A percentile compares a stretch with the other conserved stretches of the same genome.
Evolutionary conservation across 2,797 vertebrate species (phyloP).

Genomic region (Cynodonichthys magdalenae): DNA sequence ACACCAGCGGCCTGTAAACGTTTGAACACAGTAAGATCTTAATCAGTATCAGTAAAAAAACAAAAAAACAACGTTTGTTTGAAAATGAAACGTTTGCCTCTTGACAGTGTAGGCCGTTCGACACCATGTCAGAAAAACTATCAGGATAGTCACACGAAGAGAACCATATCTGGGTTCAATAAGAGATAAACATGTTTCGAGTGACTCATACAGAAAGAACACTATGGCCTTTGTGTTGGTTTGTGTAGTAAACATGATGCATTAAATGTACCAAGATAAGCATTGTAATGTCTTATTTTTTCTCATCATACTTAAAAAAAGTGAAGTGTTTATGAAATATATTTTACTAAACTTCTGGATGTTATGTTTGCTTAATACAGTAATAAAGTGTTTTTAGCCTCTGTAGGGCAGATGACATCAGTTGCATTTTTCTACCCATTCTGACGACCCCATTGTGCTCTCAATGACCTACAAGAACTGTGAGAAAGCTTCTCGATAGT

Average conservation of each 20-base stretch:
- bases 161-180: slow-evolving; percentile 14
- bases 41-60: slow-evolving; percentile 13
- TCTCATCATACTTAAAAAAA: not conserved
- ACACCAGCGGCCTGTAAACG: slow-evolving; percentile 15
- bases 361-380: slow-evolving; percentile 10
- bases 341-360: not conserved
- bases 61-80: slow-evolving; percentile 27
- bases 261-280: slow-evolving; percentile 14
- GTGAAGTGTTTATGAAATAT: not conserved
- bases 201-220: slow-evolving; percentile 39
- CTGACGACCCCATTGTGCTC: not conserved
- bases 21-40: slow-evolving; percentile 8
- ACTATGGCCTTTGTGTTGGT: not conserved
- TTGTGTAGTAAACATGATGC: slow-evolving; percentile 9
- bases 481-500: too few relatives aligned
- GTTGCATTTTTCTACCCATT: not conserved
- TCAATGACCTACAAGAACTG: too few relatives aligned
- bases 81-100: slow-evolving; percentile 29
- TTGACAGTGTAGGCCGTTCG: not conserved
- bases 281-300: not conserved
- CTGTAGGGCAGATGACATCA: not conserved
- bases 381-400: slow-evolving; percentile 4
- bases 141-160: not conserved
- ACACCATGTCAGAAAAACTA: slow-evolving; percentile 9
- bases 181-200: slow-evolving; percentile 1